These are phyloP conservation scores for Tyria jacobaeae DNA, from an alignment of 2,888 invertebrate species.

Conservation along the genomic window DNA sequence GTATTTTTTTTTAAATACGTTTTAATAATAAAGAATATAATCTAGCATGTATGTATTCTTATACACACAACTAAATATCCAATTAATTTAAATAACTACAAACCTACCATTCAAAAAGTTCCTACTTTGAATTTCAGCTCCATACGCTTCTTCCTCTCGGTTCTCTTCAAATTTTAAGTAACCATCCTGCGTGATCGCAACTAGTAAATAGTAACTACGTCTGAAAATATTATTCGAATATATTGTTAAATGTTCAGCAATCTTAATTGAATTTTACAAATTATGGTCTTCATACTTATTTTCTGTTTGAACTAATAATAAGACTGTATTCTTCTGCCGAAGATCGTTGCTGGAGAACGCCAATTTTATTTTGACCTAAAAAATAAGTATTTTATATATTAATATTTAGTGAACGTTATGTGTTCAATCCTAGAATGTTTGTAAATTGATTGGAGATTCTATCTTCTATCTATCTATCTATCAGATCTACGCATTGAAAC, in stretches of 20 bases:
- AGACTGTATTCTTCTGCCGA: constrained; percentile 91
- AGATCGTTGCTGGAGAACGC: constrained; percentile 95
- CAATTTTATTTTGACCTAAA: constrained; percentile 92
- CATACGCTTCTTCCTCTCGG: constrained; percentile 90
- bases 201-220: constrained; percentile 93
- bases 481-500: too few species aligned
- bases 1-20: too few species aligned
- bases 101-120: constrained; percentile 93
- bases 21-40: too few species aligned
- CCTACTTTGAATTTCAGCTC: constrained; percentile 91
- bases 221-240: constrained; percentile 70
- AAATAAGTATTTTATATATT: background rate
- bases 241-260: background rate
- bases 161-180: constrained; percentile 95
- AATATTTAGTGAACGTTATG: too few species aligned
- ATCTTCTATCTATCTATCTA: too few species aligned
- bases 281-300: constrained; percentile 87
- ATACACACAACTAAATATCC: background rate
- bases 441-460: too few species aligned
- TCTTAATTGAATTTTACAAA: background rate
- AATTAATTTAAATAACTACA: background rate
- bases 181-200: constrained; percentile 94
- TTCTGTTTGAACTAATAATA: constrained; percentile 93
- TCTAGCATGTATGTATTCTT: too few species aligned
- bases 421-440: too few species aligned